A percentile compares a stretch with the other conserved stretches of the same genome.
Conservation (phyloP, 2,113 vertebrate species). For the Shinisaurus crocodilurus region DNA sequence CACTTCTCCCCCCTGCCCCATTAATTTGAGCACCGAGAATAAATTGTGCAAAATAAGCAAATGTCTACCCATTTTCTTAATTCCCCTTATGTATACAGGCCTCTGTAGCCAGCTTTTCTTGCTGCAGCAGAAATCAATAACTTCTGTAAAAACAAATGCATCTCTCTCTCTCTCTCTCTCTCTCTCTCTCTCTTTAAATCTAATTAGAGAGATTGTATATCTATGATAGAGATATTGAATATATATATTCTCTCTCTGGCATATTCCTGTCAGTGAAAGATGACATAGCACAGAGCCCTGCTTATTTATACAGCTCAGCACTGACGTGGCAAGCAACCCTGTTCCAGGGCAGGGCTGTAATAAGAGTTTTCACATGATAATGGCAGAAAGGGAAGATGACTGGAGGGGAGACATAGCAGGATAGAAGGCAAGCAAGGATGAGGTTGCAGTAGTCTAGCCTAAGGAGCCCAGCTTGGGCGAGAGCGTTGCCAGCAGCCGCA, state of each 20-base stretch:
- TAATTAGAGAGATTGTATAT: too few species aligned
- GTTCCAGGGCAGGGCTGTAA: background rate
- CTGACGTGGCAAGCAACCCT: background rate
- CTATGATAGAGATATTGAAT: background rate
- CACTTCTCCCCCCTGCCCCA: background rate
- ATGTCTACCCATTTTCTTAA: background rate
- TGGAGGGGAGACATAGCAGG: background rate
- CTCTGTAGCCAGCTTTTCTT: too few species aligned
- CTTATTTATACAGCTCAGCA: background rate
- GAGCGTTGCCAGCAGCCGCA: background rate
- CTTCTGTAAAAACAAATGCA: too few species aligned
- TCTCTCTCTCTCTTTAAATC: too few species aligned
- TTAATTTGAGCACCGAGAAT: background rate
- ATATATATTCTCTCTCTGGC: background rate
- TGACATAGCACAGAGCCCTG: background rate
- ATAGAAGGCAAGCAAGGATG: background rate
- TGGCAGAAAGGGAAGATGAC: background rate
- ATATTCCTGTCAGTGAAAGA: background rate
- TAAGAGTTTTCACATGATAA: background rate
- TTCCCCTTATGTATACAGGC: too few species aligned
- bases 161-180: too few species aligned
- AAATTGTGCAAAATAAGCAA: background rate
- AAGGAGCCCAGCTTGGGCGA: background rate
- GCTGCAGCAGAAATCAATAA: too few species aligned
- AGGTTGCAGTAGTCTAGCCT: background rate